Evolutionary conservation across 2,113 vertebrate species (phyloP), one percentile per base, ranked within the genome.

Genomic region (Rhinoptilus africanus): DNA sequence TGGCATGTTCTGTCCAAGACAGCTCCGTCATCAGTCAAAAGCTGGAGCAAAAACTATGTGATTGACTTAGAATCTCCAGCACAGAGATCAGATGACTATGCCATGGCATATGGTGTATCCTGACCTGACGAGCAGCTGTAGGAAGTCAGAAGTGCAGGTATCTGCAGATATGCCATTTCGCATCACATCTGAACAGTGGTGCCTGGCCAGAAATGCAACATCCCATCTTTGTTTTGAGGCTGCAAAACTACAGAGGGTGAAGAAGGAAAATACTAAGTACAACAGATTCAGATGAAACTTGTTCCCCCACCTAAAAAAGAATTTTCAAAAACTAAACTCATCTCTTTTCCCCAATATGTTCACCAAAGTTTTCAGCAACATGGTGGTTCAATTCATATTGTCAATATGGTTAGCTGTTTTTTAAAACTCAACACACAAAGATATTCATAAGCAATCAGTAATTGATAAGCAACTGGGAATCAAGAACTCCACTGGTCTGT

Each of bases 121-220:
- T 79, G 77, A 95, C 91, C 92, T 79, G 80, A 95, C 0, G 1
- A 85, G 77, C 56, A 86, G 92, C 69, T 94, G 88, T 26, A 68
- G 57, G 53, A 48, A 93, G 74, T 48, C 66, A 89, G 80, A 91
- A 93, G 69, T 57, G 62, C 86, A 92, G 84, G 53, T 94, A 88
- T 80, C 74, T 84, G 96, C 93, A 96, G 73, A 92, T 91, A 72
- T 85, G 94, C 67, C 95, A 95, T 28, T 76, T 93, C 83, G 41
- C 37, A 95, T 91, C 92, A 95, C 53, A 87, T 84, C 80, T 85
- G 69, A 95, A 54, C 39, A 66, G 19, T 2, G n/a, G 9, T 92
- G 53, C 45, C 89, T 62, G 28, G 57, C 87, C 74, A 97, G 73
- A 91, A 91, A 89, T 17, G 45, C 53, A 72, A 3, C 34, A 81